Percentiles rank a stretch among this genome's conserved stretches.
These are phyloP conservation scores for Drosophila quadrilineata DNA, from an alignment of 1,140 invertebrate species.

Conservation along the genomic window DNA sequence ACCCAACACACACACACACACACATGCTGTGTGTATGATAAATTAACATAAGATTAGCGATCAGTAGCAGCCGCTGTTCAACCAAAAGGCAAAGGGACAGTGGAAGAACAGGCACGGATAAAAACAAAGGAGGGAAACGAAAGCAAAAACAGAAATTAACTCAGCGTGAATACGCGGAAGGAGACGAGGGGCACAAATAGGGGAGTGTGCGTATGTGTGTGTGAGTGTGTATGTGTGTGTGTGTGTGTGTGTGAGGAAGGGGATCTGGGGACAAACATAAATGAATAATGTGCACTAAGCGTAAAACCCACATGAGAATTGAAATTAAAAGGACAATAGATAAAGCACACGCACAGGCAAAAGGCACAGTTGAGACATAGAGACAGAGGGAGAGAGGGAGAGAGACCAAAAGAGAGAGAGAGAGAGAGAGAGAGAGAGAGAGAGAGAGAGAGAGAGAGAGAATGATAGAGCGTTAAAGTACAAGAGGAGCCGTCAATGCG, in stretches of 20 bases:
- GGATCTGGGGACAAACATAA: conserved; percentile 38
- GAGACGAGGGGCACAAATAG: not conserved
- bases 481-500: not conserved
- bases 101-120: too few relatives aligned
- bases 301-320: conserved; percentile 70
- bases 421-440: not conserved
- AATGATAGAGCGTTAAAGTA: not conserved
- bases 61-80: conserved; percentile 36
- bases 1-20: conserved; percentile 4
- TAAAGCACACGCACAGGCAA: conserved; percentile 57
- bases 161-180: conserved; percentile 26
- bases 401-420: not conserved
- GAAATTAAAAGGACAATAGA: conserved; percentile 73
- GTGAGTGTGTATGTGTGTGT: not conserved
- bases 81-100: not conserved
- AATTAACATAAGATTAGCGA: conserved; percentile 64
- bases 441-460: not conserved
- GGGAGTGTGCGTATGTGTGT: not conserved
- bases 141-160: conserved; percentile 43
- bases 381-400: not conserved
- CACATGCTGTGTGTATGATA: conserved; percentile 43
- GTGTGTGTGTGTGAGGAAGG: not conserved
- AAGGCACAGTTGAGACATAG: too few relatives aligned
- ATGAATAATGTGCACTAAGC: conserved; percentile 72
- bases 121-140: not conserved